Conservation (phyloP, 2,113 vertebrate species). For the Pterocles gutturalis region DNA sequence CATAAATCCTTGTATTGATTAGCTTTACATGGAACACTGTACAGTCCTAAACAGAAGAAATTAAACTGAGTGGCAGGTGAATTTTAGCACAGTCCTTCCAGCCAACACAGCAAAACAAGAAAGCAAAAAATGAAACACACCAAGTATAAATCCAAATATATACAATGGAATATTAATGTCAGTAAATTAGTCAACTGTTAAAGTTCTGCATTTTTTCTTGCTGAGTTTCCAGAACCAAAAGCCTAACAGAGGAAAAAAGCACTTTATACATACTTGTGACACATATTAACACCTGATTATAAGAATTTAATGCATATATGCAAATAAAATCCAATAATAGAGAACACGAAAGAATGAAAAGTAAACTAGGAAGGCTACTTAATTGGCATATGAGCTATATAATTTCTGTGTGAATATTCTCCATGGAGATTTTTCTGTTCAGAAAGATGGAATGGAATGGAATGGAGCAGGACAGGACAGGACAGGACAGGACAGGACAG, state of each 20-base stretch:
- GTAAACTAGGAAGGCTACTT: background rate
- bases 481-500: background rate
- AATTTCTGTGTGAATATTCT: background rate
- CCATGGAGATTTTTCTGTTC: background rate
- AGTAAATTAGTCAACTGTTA: background rate
- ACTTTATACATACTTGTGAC: background rate
- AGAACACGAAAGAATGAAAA: background rate
- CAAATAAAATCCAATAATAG: background rate
- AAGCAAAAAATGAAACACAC: constrained; percentile 1
- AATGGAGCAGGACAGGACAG: no score
- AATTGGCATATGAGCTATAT: background rate
- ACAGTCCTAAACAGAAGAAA: constrained; percentile 76
- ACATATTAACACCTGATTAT: background rate
- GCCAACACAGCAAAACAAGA: constrained; percentile 42
- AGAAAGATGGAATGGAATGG: background rate
- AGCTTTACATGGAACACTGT: constrained; percentile 67
- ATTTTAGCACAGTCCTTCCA: constrained; percentile 53
- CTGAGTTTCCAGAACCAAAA: constrained; percentile 10
- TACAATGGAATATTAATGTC: constrained; percentile 22
- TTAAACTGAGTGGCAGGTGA: constrained; percentile 75
- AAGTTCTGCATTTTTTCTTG: background rate
- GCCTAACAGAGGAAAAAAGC: background rate
- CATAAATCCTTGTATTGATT: constrained; percentile 81
- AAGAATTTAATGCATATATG: background rate
- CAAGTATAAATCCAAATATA: background rate